Conservation (phyloP, 2,888 invertebrate genomes). For the Sialis fuliginosa region DNA sequence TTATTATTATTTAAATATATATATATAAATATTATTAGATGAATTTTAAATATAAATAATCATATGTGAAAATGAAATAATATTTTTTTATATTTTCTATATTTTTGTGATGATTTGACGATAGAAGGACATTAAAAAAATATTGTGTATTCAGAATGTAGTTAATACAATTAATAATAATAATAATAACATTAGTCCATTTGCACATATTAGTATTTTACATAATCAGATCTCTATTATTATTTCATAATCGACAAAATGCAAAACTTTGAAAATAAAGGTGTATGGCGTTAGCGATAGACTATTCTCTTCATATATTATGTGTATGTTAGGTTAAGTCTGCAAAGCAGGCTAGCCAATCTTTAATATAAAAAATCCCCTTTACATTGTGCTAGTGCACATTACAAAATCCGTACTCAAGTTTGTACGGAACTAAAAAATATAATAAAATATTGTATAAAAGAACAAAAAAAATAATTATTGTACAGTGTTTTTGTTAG, state of each 20-base stretch:
- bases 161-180: too few relatives aligned
- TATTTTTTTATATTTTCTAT: too few relatives aligned
- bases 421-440: not conserved
- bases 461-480: conserved; percentile 6
- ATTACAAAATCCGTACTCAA: not conserved
- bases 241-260: too few relatives aligned
- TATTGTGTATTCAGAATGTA: too few relatives aligned
- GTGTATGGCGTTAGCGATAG: not conserved
- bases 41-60: too few relatives aligned
- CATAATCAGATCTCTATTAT: not conserved
- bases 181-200: too few relatives aligned
- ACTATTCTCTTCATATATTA: not conserved
- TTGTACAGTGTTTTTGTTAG: conserved; percentile 9
- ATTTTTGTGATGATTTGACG: too few relatives aligned
- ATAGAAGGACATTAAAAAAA: too few relatives aligned
- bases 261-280: not conserved
- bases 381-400: not conserved
- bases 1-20: too few relatives aligned
- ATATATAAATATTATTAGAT: too few relatives aligned
- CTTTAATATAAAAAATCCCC: not conserved
- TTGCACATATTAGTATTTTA: not conserved
- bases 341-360: not conserved
- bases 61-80: too few relatives aligned
- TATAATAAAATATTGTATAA: conserved; percentile 7
- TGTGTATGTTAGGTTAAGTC: not conserved